Evolutionary conservation across 1,140 invertebrate species (phyloP), one percentile per base, ranked within the genome.

Genomic region (Penaeus indicus): DNA sequence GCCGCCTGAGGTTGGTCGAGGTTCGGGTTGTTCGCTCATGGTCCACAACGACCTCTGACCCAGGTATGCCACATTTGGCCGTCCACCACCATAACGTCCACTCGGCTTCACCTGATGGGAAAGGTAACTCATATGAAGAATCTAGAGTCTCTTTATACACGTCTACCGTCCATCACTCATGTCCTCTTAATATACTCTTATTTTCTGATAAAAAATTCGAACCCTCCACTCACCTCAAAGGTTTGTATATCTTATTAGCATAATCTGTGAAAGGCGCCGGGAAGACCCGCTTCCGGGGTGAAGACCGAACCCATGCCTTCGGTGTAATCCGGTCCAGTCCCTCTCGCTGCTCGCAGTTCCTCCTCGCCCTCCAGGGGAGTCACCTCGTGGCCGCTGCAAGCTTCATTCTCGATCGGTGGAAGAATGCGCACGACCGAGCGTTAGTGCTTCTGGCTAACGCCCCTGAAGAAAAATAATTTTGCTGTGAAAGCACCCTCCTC

Each of bases 1-100:
- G n/a, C n/a, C 8, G 75, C 60, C 80, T 75, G 60, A 25, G 85
- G 81, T n/a, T 88, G 60, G 61, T 90, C 80, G 22, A 87, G 61
- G 85, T 90, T 67, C 0, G 85, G 86, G 85, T 87, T 88, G 67
- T 90, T 90, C 85, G n/a, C 64, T 86, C 82, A 91, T 91, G 61
- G 90, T 90, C 90, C 90, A 91, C 25, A n/a, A 91, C 75, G 27
- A 91, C 67, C 78, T 90, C 91, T 61, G 19, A 83, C 96, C 95
- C 8, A 97, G 94, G 0, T 96, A 95, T 96, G 96, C 96, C 96
- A 89, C 96, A 97, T 91, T 96, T 94, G 0, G 96, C 95, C 97
- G 18, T 96, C 97, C 32, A 96, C 94, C 92, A 97, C 38, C 78
- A 88, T 72, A 4, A 88, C 84, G 78, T 90, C n/a, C 90, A 47